These are phyloP conservation scores for Zygogramma bicolorata DNA, from an alignment of 2,888 invertebrate genomes.

Conservation along the genomic window DNA sequence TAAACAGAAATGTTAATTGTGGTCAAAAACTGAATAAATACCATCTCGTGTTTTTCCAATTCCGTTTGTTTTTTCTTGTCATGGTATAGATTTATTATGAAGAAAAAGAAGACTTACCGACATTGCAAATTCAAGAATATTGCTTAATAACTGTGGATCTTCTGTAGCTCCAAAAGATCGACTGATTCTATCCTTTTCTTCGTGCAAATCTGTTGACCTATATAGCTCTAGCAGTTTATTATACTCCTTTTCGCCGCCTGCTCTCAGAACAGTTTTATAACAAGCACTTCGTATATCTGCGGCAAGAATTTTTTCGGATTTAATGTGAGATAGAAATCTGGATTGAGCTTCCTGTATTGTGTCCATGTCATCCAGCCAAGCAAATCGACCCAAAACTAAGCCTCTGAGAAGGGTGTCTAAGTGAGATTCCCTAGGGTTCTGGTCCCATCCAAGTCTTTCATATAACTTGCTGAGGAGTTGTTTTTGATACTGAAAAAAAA, in stretches of 20 bases:
- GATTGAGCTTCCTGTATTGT: conserved; percentile 82
- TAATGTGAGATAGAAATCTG: conserved; percentile 75
- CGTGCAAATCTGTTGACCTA: conserved; percentile 87
- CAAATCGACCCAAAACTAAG: conserved; percentile 85
- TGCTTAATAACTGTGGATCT: conserved; percentile 77
- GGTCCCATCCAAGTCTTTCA: conserved; percentile 86
- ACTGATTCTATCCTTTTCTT: conserved; percentile 93
- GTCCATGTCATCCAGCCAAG: conserved; percentile 83
- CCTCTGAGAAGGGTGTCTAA: conserved; percentile 88
- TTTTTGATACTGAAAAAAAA: conserved; percentile 73
- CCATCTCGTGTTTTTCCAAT: too few relatives aligned
- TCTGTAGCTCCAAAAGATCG: conserved; percentile 85
- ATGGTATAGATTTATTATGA: not conserved
- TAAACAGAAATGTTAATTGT: too few relatives aligned
- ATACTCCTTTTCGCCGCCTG: conserved; percentile 78
- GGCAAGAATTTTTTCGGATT: conserved; percentile 71
- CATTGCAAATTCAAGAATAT: conserved; percentile 85
- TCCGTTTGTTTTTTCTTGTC: too few relatives aligned
- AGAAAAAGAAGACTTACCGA: conserved; percentile 78
- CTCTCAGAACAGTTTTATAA: conserved; percentile 84
- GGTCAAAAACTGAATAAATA: too few relatives aligned
- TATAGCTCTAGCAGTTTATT: conserved; percentile 85
- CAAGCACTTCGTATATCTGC: conserved; percentile 88
- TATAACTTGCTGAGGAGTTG: conserved; percentile 80
- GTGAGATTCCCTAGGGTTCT: conserved; percentile 83